Base-by-base conservation (phyloP, 2,888 invertebrate genomes). In the Apamea epomidion region DNA sequence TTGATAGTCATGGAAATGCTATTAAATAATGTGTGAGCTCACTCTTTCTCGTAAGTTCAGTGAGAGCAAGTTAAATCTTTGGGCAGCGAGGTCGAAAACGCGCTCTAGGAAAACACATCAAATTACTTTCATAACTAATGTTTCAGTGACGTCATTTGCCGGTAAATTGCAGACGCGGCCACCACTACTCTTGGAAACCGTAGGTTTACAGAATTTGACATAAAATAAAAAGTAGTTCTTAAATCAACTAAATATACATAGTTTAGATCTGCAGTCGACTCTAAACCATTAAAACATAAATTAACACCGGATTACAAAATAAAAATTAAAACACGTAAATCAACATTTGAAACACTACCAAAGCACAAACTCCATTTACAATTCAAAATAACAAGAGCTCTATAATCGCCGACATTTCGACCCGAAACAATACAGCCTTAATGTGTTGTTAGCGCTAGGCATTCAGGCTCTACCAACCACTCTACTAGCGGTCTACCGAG, bases 401-500 rank as follows among this genome's bases (percentile, higher is more conserved):
- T 68, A 51, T 70, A 51, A 68, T 72, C n/a, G 21, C 51, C 10
- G 48, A 68, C 48, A 58, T 65, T 68, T 29, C 12, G 8, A 6
- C 21, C 48, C 16, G 45, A 64, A 72, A 87, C 73, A 81, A 84
- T 77, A 68, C 70, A 64, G 51, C 45, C 64, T 75, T 75, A 79
- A 72, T 74, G 68, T 51, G 58, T 76, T 83, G 76, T 68, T 67
- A 76, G 71, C 64, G 42, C 74, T 71, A 76, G 67, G 78, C 76
- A 72, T 86, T 68, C 71, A 76, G 51, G 29, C 76, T 69, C 78
- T 48, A 45, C 74, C 25, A 25, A 74, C 68, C 71, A 82, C 84
- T 83, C 79, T 65, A 77, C 80, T 64, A 82, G 87, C 73, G 84
- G 85, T 85, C 80, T 74, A 87, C 85, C 84, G 42, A 62, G 70